Evolutionary conservation across 2,888 invertebrate genomes (phyloP).

Genomic region (Congeria kusceri): DNA sequence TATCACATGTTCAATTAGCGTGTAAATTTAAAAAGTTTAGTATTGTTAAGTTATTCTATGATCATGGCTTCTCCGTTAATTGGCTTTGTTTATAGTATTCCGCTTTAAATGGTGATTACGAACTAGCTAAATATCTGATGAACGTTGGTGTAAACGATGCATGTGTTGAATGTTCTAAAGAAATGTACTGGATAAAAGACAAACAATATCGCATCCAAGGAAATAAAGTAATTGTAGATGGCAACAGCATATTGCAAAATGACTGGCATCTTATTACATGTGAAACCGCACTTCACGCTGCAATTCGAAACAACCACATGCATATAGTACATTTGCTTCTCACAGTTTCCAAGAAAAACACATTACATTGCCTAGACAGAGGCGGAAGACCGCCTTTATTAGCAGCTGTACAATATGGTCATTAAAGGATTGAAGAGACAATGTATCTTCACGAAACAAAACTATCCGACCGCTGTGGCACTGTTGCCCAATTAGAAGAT

Average conservation of each 20-base stretch:
- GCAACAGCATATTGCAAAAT: background rate
- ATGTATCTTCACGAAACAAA: no score
- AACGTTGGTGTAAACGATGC: background rate
- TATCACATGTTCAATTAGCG: constrained; percentile 4
- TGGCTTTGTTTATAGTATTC: no score
- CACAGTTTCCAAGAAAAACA: background rate
- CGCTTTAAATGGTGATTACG: no score
- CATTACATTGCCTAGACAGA: constrained; percentile 4
- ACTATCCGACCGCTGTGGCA: no score
- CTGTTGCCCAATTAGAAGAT: no score
- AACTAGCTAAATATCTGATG: no score
- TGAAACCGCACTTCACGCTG: constrained; percentile 10
- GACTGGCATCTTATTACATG: constrained; percentile 2
- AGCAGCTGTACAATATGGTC: background rate
- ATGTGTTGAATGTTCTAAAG: no score
- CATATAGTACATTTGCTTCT: background rate
- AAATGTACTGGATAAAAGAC: no score
- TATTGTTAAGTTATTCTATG: background rate
- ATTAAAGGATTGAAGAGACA: background rate
- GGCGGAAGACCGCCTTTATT: no score
- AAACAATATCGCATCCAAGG: no score
- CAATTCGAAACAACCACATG: background rate
- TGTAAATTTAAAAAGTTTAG: background rate
- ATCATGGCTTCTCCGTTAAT: background rate
- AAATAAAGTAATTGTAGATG: no score